Percentiles rank a stretch among this genome's conserved stretches.
Evolutionary conservation across 2,113 vertebrate genomes (phyloP).

Genomic region (Gobius niger): DNA sequence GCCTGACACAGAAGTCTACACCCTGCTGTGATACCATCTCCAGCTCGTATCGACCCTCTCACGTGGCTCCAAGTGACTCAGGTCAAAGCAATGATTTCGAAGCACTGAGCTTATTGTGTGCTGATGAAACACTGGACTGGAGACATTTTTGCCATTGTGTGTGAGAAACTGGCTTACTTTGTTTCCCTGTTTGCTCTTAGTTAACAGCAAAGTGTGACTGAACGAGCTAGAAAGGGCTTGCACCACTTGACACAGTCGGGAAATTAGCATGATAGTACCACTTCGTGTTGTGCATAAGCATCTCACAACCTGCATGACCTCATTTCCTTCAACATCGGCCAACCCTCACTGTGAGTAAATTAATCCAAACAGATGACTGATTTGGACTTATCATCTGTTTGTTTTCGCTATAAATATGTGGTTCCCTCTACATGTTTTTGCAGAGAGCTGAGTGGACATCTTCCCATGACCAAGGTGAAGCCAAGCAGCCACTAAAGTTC

Average conservation of each 20-base stretch:
- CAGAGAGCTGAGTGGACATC: conserved; percentile 49
- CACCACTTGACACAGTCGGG: conserved; percentile 21
- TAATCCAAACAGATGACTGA: conserved; percentile 39
- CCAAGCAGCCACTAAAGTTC: conserved; percentile 55
- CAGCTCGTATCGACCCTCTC: conserved; percentile 5
- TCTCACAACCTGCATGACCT: conserved; percentile 11
- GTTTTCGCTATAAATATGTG: conserved; percentile 42
- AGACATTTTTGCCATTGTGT: conserved; percentile 13
- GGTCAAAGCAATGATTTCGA: conserved; percentile 16
- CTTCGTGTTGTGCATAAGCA: conserved; percentile 23
- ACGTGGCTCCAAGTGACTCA: conserved; percentile 18
- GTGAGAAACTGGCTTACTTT: conserved; percentile 25
- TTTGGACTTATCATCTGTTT: conserved; percentile 46
- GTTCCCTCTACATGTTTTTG: conserved; percentile 35
- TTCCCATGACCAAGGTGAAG: conserved; percentile 49
- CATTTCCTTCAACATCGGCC: conserved; percentile 12
- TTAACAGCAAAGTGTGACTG: conserved; percentile 9
- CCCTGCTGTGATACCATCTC: conserved; percentile 1
- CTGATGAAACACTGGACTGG: conserved; percentile 37
- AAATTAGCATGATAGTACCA: conserved; percentile 5
- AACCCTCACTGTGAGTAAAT: conserved; percentile 20
- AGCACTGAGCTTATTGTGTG: conserved; percentile 3
- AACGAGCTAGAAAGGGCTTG: conserved; percentile 8
- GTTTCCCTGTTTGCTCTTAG: conserved; percentile 29
- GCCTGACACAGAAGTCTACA: conserved; percentile 1